These are phyloP conservation scores for Eudemis profundana DNA, from an alignment of 2,888 invertebrate species.

Conservation along the genomic window DNA sequence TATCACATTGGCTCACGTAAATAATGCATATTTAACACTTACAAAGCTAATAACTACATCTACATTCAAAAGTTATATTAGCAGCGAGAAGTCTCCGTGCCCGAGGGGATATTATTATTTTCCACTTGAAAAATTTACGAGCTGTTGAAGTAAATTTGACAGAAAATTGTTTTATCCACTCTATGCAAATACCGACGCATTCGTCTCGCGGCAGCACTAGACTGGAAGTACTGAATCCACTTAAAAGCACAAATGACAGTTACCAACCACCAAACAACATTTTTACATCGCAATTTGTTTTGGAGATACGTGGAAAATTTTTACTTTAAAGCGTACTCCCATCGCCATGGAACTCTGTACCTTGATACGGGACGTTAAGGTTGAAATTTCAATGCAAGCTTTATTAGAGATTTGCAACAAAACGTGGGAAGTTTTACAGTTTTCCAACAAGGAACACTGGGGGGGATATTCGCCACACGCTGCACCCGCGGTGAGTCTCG, in stretches of 20 bases:
- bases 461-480: conserved; percentile 8
- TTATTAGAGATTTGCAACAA: conserved; percentile 34
- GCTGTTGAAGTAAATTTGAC: neutral
- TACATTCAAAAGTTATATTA: neutral
- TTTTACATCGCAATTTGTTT: conserved; percentile 65
- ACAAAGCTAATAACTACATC: no score
- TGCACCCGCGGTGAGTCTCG: neutral
- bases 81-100: neutral
- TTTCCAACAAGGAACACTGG: conserved; percentile 34
- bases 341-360: conserved; percentile 45
- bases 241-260: conserved; percentile 51
- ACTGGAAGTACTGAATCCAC: conserved; percentile 41
- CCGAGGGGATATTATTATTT: conserved; percentile 2
- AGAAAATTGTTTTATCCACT: conserved; percentile 14
- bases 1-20: no score
- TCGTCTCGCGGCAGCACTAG: conserved; percentile 27
- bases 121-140: conserved; percentile 6
- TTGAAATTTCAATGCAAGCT: neutral
- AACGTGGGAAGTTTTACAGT: conserved; percentile 33
- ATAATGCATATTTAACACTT: no score
- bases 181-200: conserved; percentile 6
- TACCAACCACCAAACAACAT: conserved; percentile 61
- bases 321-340: conserved; percentile 41
- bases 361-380: conserved; percentile 37
- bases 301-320: conserved; percentile 61